These are phyloP conservation scores for Arenaria interpres DNA, from an alignment of 2,113 vertebrate species.

Conservation along the genomic window DNA sequence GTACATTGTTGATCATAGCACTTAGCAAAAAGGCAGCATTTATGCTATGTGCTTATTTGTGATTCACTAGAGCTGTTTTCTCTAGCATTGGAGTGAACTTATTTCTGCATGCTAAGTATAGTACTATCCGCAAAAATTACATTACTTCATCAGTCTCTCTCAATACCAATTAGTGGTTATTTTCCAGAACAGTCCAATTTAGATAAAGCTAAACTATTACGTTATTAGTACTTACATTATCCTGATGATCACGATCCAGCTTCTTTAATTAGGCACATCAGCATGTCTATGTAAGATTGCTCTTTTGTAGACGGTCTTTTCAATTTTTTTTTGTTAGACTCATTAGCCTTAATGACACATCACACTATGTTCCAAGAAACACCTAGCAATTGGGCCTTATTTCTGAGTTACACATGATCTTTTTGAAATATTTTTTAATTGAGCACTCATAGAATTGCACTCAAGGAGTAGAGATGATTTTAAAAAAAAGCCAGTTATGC, in stretches of 20 bases:
- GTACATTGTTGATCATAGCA: background rate
- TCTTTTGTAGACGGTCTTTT: background rate
- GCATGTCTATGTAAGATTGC: background rate
- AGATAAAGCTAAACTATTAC: background rate
- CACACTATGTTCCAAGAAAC: background rate
- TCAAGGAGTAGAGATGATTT: background rate
- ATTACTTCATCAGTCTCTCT: background rate
- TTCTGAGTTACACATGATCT: background rate
- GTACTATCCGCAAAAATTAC: background rate
- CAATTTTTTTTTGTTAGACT: background rate
- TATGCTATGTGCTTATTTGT: background rate
- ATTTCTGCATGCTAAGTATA: background rate
- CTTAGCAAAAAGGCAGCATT: background rate
- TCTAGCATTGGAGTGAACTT: background rate
- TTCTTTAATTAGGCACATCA: slow-evolving; percentile 3
- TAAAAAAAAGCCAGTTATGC: background rate
- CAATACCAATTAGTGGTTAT: slow-evolving; percentile 10
- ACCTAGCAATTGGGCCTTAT: background rate
- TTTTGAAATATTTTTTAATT: background rate
- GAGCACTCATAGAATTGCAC: background rate
- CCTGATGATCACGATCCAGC: background rate
- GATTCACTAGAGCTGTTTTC: background rate
- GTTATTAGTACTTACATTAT: background rate
- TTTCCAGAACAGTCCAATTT: slow-evolving; percentile 43
- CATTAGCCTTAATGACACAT: background rate